Conservation (phyloP, 2,797 vertebrate species). For the Poeciliopsis presidionis region DNA sequence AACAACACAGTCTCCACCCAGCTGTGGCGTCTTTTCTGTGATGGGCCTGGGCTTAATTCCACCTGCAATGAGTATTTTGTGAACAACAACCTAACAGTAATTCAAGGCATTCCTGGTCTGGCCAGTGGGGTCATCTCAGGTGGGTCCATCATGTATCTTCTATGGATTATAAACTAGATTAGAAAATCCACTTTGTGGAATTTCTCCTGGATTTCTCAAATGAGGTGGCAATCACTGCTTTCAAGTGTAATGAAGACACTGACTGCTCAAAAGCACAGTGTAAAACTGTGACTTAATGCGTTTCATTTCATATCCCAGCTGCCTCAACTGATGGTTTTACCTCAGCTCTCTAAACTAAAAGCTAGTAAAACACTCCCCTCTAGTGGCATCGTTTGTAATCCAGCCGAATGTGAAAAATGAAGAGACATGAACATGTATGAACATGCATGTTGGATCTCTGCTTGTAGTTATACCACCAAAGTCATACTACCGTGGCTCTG, state of each 20-base stretch:
- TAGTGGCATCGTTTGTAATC: constrained; percentile 3
- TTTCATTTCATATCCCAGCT: not conserved
- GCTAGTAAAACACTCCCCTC: not conserved
- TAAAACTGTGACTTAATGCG: not conserved
- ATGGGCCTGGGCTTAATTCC: constrained; percentile 74
- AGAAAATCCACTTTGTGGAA: not conserved
- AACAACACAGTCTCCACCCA: constrained; percentile 83
- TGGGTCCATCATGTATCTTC: constrained; percentile 57
- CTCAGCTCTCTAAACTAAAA: not conserved
- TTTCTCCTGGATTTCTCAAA: not conserved
- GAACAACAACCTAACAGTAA: constrained; percentile 86
- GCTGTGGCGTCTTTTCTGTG: constrained; percentile 90
- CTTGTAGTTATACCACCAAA: too few relatives aligned
- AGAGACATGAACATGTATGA: not conserved
- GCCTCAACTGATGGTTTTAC: not conserved
- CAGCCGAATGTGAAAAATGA: not conserved
- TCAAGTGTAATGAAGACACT: not conserved
- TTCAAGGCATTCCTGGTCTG: constrained; percentile 94
- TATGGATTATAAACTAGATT: not conserved
- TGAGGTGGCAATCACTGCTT: not conserved
- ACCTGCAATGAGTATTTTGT: constrained; percentile 87
- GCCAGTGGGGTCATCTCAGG: constrained; percentile 87
- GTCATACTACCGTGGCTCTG: too few relatives aligned
- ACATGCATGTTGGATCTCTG: not conserved
- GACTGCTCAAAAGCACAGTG: not conserved